Percentiles rank a stretch among this genome's conserved stretches.
Evolutionary conservation across 2,113 vertebrate genomes (phyloP).

Genomic region (Callocephalon fimbriatum): DNA sequence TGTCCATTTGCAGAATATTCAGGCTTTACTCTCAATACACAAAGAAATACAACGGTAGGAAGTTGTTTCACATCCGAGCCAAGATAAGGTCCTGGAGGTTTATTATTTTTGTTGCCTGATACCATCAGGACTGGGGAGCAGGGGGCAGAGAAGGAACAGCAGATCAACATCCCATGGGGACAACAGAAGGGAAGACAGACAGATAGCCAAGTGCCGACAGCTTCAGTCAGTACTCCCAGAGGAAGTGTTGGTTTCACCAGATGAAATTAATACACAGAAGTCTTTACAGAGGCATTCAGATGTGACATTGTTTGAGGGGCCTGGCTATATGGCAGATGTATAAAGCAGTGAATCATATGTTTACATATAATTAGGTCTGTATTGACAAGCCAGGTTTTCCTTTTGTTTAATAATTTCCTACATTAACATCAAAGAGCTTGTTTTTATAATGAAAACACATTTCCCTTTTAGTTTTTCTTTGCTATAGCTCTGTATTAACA

Average conservation of each 20-base stretch:
- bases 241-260: conserved; percentile 82
- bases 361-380: conserved; percentile 75
- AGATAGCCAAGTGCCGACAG: conserved; percentile 80
- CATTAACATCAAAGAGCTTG: conserved; percentile 72
- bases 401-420: conserved; percentile 77
- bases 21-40: conserved; percentile 69
- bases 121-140: conserved; percentile 82
- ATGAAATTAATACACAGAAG: conserved; percentile 77
- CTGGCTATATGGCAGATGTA: conserved; percentile 75
- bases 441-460: conserved; percentile 57
- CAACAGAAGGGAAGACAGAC: conserved; percentile 73
- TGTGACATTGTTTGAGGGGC: conserved; percentile 76
- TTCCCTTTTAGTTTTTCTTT: conserved; percentile 57
- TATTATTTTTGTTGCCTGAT: conserved; percentile 88
- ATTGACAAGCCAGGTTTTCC: conserved; percentile 73
- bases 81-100: conserved; percentile 88
- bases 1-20: conserved; percentile 69
- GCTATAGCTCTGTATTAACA: background rate
- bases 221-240: conserved; percentile 81
- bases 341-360: conserved; percentile 72
- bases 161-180: conserved; percentile 69
- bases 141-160: conserved; percentile 68
- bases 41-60: conserved; percentile 77
- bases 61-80: conserved; percentile 89
- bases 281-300: conserved; percentile 75